phyloP scores from a whole-genome alignment of 2,113 vertebrate species.

The Myotis brandtii region DNA sequence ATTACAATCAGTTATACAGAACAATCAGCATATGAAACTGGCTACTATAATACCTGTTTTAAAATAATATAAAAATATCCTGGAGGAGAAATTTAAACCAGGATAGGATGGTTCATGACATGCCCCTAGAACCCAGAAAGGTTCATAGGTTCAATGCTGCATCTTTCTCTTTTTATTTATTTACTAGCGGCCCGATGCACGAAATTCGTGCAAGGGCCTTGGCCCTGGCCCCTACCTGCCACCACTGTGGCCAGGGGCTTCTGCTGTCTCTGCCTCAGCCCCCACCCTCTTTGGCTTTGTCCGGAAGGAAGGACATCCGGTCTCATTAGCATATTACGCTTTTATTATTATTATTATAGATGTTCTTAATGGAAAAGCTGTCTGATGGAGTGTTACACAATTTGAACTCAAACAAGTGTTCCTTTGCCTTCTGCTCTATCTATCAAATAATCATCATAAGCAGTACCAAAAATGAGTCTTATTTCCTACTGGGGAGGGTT shows the following conservation, averaged over 20 bases:
- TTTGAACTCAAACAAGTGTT: slow-evolving; percentile 10
- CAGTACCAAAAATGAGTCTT: slow-evolving; percentile 36
- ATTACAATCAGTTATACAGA: slow-evolving; percentile 4
- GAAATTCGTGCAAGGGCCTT: too few species aligned
- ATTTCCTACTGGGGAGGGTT: slow-evolving; percentile 27
- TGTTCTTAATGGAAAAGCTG: not conserved
- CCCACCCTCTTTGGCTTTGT: too few species aligned
- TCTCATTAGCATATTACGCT: too few species aligned
- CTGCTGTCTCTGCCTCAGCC: too few species aligned
- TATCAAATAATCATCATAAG: slow-evolving; percentile 8
- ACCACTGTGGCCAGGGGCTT: too few species aligned
- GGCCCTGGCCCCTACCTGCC: too few species aligned
- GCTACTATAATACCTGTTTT: not conserved
- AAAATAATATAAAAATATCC: slow-evolving; percentile 1
- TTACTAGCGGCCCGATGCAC: not conserved
- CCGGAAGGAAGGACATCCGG: too few species aligned
- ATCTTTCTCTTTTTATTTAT: slow-evolving; percentile 18
- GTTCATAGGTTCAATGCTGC: not conserved
- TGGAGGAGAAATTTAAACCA: not conserved
- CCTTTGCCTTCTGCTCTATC: not conserved
- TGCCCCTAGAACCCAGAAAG: not conserved
- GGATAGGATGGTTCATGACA: not conserved
- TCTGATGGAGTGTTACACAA: not conserved
- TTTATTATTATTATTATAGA: too few species aligned
- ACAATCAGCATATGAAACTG: not conserved